Base-by-base conservation (phyloP, 1,140 invertebrate species). In the Monochamus saltuarius region DNA sequence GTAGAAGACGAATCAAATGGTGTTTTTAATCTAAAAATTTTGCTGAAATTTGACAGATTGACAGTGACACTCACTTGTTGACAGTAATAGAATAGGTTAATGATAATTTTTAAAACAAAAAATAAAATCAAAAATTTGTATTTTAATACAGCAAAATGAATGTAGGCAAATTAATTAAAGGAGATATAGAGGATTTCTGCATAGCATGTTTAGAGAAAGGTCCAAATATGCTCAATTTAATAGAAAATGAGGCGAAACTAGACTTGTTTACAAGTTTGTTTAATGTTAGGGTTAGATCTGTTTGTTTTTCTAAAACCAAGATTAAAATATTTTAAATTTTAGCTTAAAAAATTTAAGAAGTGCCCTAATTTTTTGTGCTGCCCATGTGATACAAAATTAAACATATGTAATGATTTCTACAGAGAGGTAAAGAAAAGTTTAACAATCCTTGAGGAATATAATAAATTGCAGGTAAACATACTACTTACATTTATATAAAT, bases 201-300 rank as follows among this genome's bases (percentile, higher is more conserved):
- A 47, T 47, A 47, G 29, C 29, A 22, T 47, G 45, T 47, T 47
- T 47, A 19, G 17, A 47, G 29, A 47, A 47, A n/a, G 19, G 29
- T 22, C 6, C 7, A 11, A 16, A 47, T 19, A 47, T 29, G 11
- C 17, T 47, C 8, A 47, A 47, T 47, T 47, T 47, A n/a, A 4
- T 19, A 19, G 45, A 47, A 7, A 19, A 47, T 47, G 11, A n/a
- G 11, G 17, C 16, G 8, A 47, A 19, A 47, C 17, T 17, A 29
- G 29, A 47, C 11, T 17, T 22, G 29, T 29, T 47, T 29, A 22
- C 45, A 2, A n/a, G 11, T 17, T 47, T 47, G 29, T 17, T 17
- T 29, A 17, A 47, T 19, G 17, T 17, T 47, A 19, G 19, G 45
- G 45, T 47, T 17, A 47, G 45, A 16, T 16, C 7, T n/a, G 16